Conservation (phyloP, 2,113 vertebrate genomes). For the Conger conger region DNA sequence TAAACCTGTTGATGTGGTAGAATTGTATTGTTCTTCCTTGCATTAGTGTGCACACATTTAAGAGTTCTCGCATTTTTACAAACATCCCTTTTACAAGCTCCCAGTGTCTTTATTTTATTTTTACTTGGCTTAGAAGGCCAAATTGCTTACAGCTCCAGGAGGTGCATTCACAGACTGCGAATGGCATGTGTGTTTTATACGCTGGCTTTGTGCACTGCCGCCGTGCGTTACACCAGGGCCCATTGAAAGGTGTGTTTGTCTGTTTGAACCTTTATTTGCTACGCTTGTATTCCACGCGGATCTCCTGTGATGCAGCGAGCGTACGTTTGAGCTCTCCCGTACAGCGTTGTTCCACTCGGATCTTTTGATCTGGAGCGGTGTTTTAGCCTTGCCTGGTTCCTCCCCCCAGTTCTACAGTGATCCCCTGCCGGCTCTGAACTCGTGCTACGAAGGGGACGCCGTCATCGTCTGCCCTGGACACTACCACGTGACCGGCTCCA, state of each 20-base stretch:
- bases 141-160: neutral
- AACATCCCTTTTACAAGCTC: no score
- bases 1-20: neutral
- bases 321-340: neutral
- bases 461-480: conserved; percentile 83
- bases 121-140: neutral
- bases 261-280: neutral
- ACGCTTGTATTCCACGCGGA: neutral
- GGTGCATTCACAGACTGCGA: neutral
- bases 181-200: neutral
- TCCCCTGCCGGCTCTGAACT: conserved; percentile 73
- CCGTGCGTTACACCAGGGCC: neutral
- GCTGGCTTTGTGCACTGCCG: neutral
- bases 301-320: neutral
- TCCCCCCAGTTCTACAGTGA: conserved; percentile 80
- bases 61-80: neutral
- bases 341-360: neutral
- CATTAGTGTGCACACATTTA: neutral
- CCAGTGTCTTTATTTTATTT: neutral
- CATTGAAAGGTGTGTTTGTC: neutral
- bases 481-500: conserved; percentile 73
- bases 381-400: conserved; percentile 14
- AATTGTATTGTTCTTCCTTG: neutral
- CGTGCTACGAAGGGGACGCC: conserved; percentile 78
- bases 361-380: neutral